These are phyloP conservation scores for Lysiphlebus fabarum DNA, from an alignment of 1,140 invertebrate genomes.

Conservation along the genomic window DNA sequence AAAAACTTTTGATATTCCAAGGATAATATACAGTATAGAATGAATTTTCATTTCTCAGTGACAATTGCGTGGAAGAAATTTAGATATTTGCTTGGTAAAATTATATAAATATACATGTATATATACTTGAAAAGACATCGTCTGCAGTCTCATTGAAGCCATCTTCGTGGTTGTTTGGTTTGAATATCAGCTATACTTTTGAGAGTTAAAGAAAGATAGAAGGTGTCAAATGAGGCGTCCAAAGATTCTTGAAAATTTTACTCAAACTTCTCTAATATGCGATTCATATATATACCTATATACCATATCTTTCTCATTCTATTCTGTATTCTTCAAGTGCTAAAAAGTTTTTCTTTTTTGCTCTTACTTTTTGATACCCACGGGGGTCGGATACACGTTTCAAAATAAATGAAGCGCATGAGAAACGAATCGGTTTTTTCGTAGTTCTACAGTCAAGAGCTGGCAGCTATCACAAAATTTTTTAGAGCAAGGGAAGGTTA, in stretches of 20 bases:
- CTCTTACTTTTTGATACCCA: conserved; percentile 20
- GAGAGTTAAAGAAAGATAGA: conserved; percentile 15
- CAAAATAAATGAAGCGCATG: conserved; percentile 38
- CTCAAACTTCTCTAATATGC: conserved; percentile 15
- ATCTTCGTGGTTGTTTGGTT: not conserved
- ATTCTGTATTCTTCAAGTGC: too few species aligned
- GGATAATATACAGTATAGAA: too few species aligned
- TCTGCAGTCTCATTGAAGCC: not conserved
- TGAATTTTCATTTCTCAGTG: too few species aligned
- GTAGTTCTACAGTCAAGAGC: not conserved
- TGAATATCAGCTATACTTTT: not conserved
- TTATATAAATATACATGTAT: not conserved
- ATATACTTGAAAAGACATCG: too few species aligned
- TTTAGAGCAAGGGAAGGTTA: not conserved
- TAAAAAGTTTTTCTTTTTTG: conserved; percentile 15
- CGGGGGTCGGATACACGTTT: not conserved
- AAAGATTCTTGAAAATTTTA: conserved; percentile 38
- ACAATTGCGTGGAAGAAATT: too few species aligned
- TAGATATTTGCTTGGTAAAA: too few species aligned
- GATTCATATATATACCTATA: too few species aligned
- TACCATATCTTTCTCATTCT: not conserved
- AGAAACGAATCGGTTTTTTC: conserved; percentile 24
- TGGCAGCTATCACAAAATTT: not conserved
- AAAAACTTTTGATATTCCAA: not conserved
- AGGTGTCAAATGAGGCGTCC: conserved; percentile 38